Evolutionary conservation across 2,797 vertebrate genomes (phyloP).

Genomic region (Oreortyx pictus): DNA sequence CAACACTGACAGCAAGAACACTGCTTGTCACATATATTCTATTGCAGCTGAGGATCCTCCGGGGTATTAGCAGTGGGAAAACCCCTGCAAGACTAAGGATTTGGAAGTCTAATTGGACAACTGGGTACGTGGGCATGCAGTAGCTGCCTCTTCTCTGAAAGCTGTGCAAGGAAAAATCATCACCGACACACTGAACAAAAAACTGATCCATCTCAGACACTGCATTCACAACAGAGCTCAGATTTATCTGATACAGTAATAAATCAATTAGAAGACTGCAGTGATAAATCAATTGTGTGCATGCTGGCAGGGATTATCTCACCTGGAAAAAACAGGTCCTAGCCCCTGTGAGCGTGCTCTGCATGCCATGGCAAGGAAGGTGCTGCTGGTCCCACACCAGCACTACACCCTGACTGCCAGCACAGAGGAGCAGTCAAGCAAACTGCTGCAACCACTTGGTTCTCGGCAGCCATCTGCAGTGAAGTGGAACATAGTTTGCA

Average conservation of each 20-base stretch:
- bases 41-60: neutral
- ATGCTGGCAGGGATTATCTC: neutral
- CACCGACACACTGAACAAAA: neutral
- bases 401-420: neutral
- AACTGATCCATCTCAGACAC: neutral
- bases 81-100: neutral
- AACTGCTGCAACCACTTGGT: neutral
- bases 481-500: neutral
- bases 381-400: neutral
- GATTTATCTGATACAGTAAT: neutral
- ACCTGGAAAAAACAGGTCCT: neutral
- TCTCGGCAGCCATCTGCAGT: neutral
- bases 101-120: neutral
- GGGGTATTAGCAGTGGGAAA: neutral
- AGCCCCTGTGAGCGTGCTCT: neutral
- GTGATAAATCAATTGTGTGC: neutral
- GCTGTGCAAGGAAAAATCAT: neutral
- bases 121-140: neutral
- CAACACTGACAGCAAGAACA: neutral
- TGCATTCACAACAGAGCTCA: neutral
- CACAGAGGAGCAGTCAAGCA: neutral
- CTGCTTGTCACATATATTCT: neutral
- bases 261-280: neutral
- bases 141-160: neutral
- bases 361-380: rapidly evolving